phyloP scores from a whole-genome alignment of 2,797 vertebrate species.

The Microtus californicus region DNA sequence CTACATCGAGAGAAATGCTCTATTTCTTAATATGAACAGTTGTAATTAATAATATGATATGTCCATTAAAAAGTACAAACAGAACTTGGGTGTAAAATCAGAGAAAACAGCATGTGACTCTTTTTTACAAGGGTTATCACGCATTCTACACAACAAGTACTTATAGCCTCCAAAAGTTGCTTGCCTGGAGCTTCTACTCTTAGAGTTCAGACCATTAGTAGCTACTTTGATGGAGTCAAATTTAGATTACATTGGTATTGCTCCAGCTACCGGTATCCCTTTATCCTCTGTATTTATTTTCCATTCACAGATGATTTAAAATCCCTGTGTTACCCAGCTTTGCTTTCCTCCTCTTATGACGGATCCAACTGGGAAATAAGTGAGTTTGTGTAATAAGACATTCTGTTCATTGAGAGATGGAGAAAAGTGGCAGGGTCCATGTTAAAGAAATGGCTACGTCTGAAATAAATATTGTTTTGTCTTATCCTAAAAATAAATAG shows the following conservation, averaged over 20 bases:
- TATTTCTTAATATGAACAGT: conserved; percentile 59
- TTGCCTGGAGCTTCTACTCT: background rate
- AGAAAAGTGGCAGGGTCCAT: background rate
- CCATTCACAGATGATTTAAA: conserved; percentile 44
- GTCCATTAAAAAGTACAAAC: conserved; percentile 65
- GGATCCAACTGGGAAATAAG: background rate
- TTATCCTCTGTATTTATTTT: conserved; percentile 35
- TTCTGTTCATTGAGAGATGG: background rate
- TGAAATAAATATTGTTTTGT: conserved; percentile 44
- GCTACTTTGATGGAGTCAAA: conserved; percentile 64
- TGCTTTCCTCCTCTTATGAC: conserved; percentile 49
- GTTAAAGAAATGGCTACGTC: conserved; percentile 43
- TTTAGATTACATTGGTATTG: conserved; percentile 63
- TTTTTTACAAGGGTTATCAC: conserved; percentile 21
- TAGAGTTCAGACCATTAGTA: conserved; percentile 24
- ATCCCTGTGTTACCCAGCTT: background rate
- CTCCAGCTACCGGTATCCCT: conserved; percentile 33
- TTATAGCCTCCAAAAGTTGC: conserved; percentile 46
- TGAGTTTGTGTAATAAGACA: conserved; percentile 49
- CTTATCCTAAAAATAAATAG: background rate
- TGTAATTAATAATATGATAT: conserved; percentile 26
- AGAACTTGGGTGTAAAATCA: conserved; percentile 56
- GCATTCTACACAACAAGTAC: conserved; percentile 1
- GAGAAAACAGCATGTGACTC: conserved; percentile 56
- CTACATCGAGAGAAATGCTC: conserved; percentile 62